Evolutionary conservation across 2,888 invertebrate species (phyloP), one percentile per base, ranked within the genome.

Genomic region (Eulithis prunata): DNA sequence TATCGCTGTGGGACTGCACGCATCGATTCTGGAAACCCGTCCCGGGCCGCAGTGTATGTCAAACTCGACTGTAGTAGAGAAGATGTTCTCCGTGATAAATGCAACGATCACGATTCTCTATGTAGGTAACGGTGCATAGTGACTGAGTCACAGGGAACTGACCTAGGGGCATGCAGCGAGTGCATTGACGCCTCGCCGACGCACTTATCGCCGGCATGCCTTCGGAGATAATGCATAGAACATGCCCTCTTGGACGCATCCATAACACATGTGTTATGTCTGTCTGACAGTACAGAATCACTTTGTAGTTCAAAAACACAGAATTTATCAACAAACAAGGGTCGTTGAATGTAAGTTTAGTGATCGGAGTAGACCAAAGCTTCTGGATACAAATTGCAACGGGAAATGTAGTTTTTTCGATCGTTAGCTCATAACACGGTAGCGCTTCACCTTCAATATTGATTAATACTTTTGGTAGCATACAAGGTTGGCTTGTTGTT

Each of bases 121-220:
- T 84, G 80, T 85, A 84, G 78, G 86, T 92, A 92, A 93, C 91
- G 91, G 92, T 91, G 91, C 88, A 90, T 84, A 81, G 80, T 78
- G 88, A 83, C 87, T 91, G 90, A 91, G 80, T 92, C 91, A 91
- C 86, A 87, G 92, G 91, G 92, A 92, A 93, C 93, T 93, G 93
- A 92, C 93, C 93, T 93, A 92, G 87, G 87, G 82, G 87, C 90
- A 90, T 90, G 90, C 88, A 88, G 83, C 78, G 90, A 89, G 92
- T 92, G 91, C 92, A 90, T 92, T 92, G 92, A 93, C 92, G 91
- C 80, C 84, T 81, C 80, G 80, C 82, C 85, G 80, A 81, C 85
- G 86, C 87, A 89, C 89, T 90, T 92, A 92, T 91, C 90, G 85
- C 84, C 83, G 83, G 88, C 84, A 90, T 91, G 91, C 87, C 89